Evolutionary conservation across 1,140 invertebrate species (phyloP).

Genomic region (Polyergus mexicanus): DNA sequence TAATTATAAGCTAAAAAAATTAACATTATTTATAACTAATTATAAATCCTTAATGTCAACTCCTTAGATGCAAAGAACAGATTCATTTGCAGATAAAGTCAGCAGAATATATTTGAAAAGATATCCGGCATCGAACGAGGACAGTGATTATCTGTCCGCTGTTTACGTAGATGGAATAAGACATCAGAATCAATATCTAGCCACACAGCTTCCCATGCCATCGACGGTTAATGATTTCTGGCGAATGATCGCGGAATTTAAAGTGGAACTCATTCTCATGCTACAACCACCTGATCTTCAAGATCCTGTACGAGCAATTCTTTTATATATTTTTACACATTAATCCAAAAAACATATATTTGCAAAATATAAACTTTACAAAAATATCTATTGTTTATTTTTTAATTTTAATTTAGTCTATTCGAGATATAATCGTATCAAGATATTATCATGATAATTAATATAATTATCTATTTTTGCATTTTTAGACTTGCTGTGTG

Average conservation of each 20-base stretch:
- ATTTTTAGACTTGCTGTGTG: slow-evolving; percentile 72
- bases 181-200: slow-evolving; percentile 92
- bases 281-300: slow-evolving; percentile 79
- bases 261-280: slow-evolving; percentile 89
- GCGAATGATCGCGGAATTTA: slow-evolving; percentile 93
- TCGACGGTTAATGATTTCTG: slow-evolving; percentile 97
- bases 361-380: neutral
- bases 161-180: slow-evolving; percentile 73
- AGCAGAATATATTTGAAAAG: slow-evolving; percentile 74
- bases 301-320: slow-evolving; percentile 67
- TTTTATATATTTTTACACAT: neutral
- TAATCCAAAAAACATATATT: neutral
- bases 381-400: neutral
- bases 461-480: neutral
- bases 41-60: neutral
- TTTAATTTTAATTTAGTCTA: neutral
- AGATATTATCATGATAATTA: neutral
- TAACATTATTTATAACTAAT: neutral
- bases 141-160: slow-evolving; percentile 78
- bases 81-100: slow-evolving; percentile 48
- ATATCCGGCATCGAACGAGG: slow-evolving; percentile 73
- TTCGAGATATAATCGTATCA: neutral
- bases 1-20: neutral
- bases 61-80: neutral
- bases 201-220: slow-evolving; percentile 95